Evolutionary conservation across 2,797 vertebrate species (phyloP).

Genomic region (Parambassis ranga): DNA sequence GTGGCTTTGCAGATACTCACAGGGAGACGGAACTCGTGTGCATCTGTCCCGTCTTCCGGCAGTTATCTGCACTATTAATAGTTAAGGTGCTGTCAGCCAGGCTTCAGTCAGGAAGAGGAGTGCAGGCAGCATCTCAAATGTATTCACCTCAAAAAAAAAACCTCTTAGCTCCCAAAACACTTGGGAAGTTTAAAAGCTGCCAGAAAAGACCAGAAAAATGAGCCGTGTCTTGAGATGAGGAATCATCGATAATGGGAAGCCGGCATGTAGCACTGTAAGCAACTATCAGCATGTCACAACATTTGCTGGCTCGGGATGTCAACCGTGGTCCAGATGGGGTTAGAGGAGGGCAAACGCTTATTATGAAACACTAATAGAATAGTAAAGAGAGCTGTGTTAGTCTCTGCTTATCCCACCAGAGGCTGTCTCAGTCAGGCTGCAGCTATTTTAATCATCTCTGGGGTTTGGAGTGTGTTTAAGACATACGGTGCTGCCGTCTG

Average conservation of each 20-base stretch:
- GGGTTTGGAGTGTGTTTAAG: background rate
- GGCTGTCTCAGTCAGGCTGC: background rate
- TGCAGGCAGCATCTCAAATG: background rate
- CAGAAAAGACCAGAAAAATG: background rate
- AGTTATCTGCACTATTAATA: constrained; percentile 28
- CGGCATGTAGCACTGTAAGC: background rate
- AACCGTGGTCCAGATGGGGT: background rate
- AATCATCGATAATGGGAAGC: background rate
- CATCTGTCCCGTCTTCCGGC: background rate
- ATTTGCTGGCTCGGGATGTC: background rate
- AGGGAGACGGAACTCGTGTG: too few relatives aligned
- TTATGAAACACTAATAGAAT: background rate
- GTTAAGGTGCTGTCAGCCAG: constrained; percentile 12
- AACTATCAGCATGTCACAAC: constrained; percentile 14
- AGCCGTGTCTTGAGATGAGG: background rate
- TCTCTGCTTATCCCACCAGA: background rate
- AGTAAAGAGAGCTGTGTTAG: background rate
- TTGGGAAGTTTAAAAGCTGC: constrained; percentile 3
- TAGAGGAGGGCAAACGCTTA: background rate
- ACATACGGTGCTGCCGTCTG: background rate
- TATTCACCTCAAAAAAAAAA: constrained; percentile 8
- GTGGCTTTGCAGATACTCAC: too few relatives aligned
- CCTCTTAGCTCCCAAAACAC: constrained; percentile 1
- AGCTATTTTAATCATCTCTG: background rate
- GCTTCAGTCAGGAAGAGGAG: constrained; percentile 24